Evolutionary conservation across 2,888 invertebrate genomes (phyloP).

Genomic region (Ectropis crepuscularia): DNA sequence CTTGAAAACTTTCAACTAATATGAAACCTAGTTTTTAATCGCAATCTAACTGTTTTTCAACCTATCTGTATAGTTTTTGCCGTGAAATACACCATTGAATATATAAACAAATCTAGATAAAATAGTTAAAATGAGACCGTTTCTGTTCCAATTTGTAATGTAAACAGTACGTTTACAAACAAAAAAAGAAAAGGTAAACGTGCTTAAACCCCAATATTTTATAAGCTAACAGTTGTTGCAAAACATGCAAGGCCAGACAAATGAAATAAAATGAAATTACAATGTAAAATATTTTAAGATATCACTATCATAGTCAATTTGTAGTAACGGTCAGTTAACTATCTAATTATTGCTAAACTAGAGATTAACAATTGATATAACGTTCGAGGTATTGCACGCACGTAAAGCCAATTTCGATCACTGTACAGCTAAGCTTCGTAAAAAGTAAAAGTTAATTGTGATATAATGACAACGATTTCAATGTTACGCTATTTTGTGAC

Average conservation of each 20-base stretch:
- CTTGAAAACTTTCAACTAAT: too few species aligned
- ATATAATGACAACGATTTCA: constrained; percentile 51
- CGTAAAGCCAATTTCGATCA: constrained; percentile 34
- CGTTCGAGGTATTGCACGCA: constrained; percentile 38
- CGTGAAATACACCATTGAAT: too few species aligned
- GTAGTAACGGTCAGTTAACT: constrained; percentile 3
- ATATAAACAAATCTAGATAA: too few species aligned
- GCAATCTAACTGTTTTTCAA: too few species aligned
- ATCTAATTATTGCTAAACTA: constrained; percentile 7
- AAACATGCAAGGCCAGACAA: background rate
- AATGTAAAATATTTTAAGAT: constrained; percentile 5
- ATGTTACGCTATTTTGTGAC: constrained; percentile 42
- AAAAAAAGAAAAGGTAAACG: too few species aligned
- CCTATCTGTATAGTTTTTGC: too few species aligned
- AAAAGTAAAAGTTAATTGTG: constrained; percentile 57
- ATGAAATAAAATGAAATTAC: background rate
- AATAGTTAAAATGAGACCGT: too few species aligned
- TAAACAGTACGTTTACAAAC: too few species aligned
- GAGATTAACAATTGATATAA: constrained; percentile 9
- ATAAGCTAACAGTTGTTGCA: background rate
- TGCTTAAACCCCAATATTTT: too few species aligned
- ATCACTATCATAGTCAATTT: constrained; percentile 3
- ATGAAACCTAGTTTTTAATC: too few species aligned
- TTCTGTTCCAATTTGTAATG: too few species aligned
- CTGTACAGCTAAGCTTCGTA: constrained; percentile 39